These are phyloP conservation scores for Acrobeloides nanus DNA, from an alignment of 2,888 invertebrate genomes.

Conservation along the genomic window DNA sequence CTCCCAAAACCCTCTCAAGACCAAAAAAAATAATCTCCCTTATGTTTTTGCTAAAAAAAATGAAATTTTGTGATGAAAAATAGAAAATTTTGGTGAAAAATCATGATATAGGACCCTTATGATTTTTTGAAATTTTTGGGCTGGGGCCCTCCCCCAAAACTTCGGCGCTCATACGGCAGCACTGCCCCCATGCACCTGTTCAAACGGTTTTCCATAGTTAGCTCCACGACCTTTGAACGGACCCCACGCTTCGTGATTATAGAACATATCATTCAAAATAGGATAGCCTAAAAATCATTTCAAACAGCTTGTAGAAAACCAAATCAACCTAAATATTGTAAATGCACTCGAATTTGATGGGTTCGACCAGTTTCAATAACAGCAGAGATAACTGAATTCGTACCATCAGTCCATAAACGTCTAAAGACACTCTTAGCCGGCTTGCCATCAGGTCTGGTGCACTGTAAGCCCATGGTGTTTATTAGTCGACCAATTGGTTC, in stretches of 20 bases:
- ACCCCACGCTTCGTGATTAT: constrained; percentile 92
- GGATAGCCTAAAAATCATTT: too few species aligned
- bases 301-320: too few species aligned
- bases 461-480: constrained; percentile 90
- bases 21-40: too few species aligned
- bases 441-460: constrained; percentile 76
- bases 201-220: constrained; percentile 61
- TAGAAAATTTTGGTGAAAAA: too few species aligned
- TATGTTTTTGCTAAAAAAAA: too few species aligned
- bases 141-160: too few species aligned
- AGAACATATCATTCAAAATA: constrained; percentile 90
- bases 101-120: too few species aligned
- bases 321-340: constrained; percentile 67
- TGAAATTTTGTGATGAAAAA: too few species aligned
- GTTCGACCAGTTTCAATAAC: constrained; percentile 91
- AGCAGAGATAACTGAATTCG: constrained; percentile 77
- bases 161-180: too few species aligned
- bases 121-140: too few species aligned
- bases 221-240: constrained; percentile 82
- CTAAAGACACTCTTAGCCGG: constrained; percentile 65
- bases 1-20: too few species aligned
- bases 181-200: too few species aligned
- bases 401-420: constrained; percentile 74
- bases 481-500: constrained; percentile 47
- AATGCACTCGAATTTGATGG: constrained; percentile 96